Evolutionary conservation across 2,113 vertebrate genomes (phyloP).

Genomic region (Psittacula cyanocephala): DNA sequence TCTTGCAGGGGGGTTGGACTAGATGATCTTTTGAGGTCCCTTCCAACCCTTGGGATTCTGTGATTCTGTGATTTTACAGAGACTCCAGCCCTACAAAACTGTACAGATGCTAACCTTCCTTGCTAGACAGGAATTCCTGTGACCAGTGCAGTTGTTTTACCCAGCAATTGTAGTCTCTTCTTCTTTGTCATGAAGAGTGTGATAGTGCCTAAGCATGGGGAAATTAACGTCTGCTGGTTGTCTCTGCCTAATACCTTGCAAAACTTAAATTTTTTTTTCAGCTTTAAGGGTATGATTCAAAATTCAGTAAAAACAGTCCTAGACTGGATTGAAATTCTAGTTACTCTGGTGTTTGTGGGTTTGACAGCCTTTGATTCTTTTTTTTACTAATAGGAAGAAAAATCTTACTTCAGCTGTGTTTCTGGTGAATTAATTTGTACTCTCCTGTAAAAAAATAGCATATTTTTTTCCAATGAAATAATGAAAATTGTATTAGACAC

Average conservation of each 20-base stretch:
- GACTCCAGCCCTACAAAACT: background rate
- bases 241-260: background rate
- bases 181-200: background rate
- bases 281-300: rapidly evolving
- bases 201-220: too few relatives aligned
- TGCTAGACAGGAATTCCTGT: background rate
- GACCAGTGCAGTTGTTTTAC: background rate
- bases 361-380: background rate
- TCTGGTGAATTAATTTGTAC: background rate
- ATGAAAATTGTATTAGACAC: background rate
- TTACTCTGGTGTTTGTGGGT: background rate
- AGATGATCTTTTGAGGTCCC: too few relatives aligned
- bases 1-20: too few relatives aligned
- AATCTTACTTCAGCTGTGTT: background rate
- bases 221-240: background rate
- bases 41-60: too few relatives aligned
- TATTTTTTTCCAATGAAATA: background rate
- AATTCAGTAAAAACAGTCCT: background rate
- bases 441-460: background rate
- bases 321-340: background rate
- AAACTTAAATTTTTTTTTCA: background rate
- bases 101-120: background rate
- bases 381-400: background rate
- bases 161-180: rapidly evolving
- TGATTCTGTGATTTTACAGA: background rate